These are phyloP conservation scores for Rhinichthys osculus DNA, from an alignment of 2,797 vertebrate species.

Conservation along the genomic window DNA sequence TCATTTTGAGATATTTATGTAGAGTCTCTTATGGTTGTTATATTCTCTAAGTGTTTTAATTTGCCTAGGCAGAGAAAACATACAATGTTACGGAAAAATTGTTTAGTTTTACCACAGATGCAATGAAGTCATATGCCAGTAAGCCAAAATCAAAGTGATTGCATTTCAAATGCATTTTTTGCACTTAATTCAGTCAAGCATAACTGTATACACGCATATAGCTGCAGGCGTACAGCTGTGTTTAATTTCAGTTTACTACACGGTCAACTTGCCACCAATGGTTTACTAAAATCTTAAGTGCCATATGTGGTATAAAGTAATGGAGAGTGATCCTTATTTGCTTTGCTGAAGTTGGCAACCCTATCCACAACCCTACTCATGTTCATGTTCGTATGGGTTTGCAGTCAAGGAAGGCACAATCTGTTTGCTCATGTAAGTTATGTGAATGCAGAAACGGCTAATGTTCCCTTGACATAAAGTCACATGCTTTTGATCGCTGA, in stretches of 20 bases:
- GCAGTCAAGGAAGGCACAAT: slow-evolving; percentile 1
- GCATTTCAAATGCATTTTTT: slow-evolving; percentile 4
- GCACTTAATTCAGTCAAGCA: slow-evolving; percentile 6
- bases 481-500: not conserved
- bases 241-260: slow-evolving; percentile 3
- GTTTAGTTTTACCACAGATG: slow-evolving; percentile 6
- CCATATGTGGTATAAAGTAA: slow-evolving; percentile 28
- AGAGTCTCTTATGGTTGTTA: not conserved
- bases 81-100: not conserved
- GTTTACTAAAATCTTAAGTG: slow-evolving; percentile 10
- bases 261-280: slow-evolving; percentile 16
- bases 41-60: not conserved
- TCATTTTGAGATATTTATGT: not conserved
- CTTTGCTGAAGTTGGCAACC: not conserved
- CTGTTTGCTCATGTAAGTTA: slow-evolving; percentile 6
- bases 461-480: not conserved
- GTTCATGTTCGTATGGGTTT: slow-evolving; percentile 14
- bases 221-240: not conserved
- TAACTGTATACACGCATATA: not conserved
- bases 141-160: slow-evolving; percentile 4
- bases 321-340: not conserved
- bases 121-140: not conserved
- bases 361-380: not conserved
- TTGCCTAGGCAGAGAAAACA: not conserved
- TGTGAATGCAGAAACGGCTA: slow-evolving; percentile 2